These are phyloP conservation scores for Petrocephalus schoutedeni DNA, from an alignment of 2,797 vertebrate genomes.

Conservation along the genomic window DNA sequence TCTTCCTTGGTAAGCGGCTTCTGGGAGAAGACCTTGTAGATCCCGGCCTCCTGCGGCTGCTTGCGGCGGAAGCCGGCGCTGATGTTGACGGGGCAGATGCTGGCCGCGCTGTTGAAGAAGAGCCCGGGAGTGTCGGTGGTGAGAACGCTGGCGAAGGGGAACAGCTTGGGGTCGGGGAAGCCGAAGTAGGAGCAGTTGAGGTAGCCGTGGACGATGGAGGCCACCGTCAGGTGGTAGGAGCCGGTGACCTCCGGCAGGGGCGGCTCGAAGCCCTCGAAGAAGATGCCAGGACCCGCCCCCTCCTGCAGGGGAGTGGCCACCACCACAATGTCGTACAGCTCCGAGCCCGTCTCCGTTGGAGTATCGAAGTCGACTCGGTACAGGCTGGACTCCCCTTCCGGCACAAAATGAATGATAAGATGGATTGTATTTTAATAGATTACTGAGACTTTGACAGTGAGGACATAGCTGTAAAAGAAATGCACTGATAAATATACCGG, in stretches of 20 bases:
- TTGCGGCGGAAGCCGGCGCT: slow-evolving; percentile 79
- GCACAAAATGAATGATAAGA: neutral
- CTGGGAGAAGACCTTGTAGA: slow-evolving; percentile 88
- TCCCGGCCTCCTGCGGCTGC: slow-evolving; percentile 87
- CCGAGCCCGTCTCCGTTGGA: slow-evolving; percentile 54
- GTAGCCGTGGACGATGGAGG: slow-evolving; percentile 90
- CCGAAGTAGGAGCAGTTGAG: slow-evolving; percentile 94
- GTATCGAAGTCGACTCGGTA: slow-evolving; percentile 78
- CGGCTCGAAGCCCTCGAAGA: slow-evolving; percentile 73
- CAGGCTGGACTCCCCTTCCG: slow-evolving; percentile 69
- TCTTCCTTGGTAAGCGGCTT: slow-evolving; percentile 74
- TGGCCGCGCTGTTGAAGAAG: slow-evolving; percentile 85
- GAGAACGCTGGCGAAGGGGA: slow-evolving; percentile 84
- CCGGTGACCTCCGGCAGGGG: slow-evolving; percentile 63
- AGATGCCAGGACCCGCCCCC: slow-evolving; percentile 64
- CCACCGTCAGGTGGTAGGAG: slow-evolving; percentile 76
- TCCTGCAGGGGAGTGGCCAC: slow-evolving; percentile 78
- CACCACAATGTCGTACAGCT: slow-evolving; percentile 86
- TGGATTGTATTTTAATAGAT: neutral
- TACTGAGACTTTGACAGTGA: neutral
- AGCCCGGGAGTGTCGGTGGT: slow-evolving; percentile 74
- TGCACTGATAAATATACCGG: neutral
- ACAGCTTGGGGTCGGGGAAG: slow-evolving; percentile 88
- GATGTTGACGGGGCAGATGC: slow-evolving; percentile 88
- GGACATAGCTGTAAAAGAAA: neutral